Percentiles rank a stretch among this genome's conserved stretches.
phyloP scores from a whole-genome alignment of 2,113 vertebrate species.

The Boulengeromyrus knoepffleri region DNA sequence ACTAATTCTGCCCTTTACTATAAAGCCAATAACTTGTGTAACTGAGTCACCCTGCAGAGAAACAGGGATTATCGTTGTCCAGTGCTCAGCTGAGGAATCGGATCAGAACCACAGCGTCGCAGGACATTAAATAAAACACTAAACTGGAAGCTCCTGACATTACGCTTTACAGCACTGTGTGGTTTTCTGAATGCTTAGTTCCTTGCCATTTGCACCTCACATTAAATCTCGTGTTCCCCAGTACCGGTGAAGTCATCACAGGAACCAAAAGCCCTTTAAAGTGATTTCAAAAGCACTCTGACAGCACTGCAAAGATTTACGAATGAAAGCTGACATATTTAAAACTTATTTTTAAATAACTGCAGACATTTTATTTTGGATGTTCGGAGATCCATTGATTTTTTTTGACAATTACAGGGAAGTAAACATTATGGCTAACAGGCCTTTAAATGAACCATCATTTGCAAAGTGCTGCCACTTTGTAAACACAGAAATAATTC shows the following conservation, averaged over 20 bases:
- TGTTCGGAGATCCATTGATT: background rate
- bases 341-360: background rate
- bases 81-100: background rate
- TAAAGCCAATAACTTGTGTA: background rate
- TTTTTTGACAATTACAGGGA: background rate
- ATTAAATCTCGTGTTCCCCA: background rate
- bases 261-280: background rate
- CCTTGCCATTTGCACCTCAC: background rate
- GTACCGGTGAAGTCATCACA: background rate
- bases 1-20: background rate
- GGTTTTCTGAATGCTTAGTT: background rate
- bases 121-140: background rate
- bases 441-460: background rate
- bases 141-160: background rate
- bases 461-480: background rate
- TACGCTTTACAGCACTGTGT: background rate
- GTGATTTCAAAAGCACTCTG: background rate
- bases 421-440: background rate
- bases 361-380: background rate
- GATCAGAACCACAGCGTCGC: background rate
- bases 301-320: background rate
- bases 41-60: background rate
- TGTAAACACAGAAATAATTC: background rate
- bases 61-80: background rate
- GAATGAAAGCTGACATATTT: background rate